phyloP scores from a whole-genome alignment of 2,113 vertebrate species.

The Campylomormyrus tamandua region DNA sequence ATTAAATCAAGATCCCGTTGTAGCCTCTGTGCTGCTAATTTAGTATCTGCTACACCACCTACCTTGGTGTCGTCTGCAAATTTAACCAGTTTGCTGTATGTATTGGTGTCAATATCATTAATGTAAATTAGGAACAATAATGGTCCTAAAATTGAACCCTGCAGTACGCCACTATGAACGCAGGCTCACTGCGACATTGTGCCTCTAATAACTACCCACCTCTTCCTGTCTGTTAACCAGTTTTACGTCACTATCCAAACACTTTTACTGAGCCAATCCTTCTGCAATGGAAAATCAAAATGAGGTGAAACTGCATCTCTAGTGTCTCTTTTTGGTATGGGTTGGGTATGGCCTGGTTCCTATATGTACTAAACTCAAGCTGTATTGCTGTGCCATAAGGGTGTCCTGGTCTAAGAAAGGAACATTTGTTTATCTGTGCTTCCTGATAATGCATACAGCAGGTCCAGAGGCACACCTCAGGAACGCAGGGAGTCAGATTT shows the following conservation, averaged over 20 bases:
- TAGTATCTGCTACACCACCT: too few species aligned
- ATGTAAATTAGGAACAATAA: too few species aligned
- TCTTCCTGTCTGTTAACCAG: background rate
- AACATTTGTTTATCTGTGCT: background rate
- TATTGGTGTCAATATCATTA: too few species aligned
- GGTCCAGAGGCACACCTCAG: background rate
- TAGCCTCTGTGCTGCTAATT: too few species aligned
- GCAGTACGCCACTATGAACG: too few species aligned
- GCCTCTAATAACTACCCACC: too few species aligned
- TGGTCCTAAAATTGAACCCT: too few species aligned
- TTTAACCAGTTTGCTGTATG: too few species aligned
- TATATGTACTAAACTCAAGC: background rate
- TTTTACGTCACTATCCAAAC: background rate
- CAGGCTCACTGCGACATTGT: too few species aligned
- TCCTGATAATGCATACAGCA: background rate
- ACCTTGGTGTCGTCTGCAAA: too few species aligned
- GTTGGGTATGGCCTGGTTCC: background rate
- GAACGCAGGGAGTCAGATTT: background rate
- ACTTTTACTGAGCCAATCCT: background rate
- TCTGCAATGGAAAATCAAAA: background rate
- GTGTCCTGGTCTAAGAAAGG: background rate
- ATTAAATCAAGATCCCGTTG: too few species aligned
- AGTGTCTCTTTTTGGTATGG: background rate
- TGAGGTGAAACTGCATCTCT: background rate
- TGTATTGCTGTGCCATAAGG: background rate